These are phyloP conservation scores for Acrocyrtus sp. DNA, from an alignment of 2,888 invertebrate genomes.

Conservation along the genomic window DNA sequence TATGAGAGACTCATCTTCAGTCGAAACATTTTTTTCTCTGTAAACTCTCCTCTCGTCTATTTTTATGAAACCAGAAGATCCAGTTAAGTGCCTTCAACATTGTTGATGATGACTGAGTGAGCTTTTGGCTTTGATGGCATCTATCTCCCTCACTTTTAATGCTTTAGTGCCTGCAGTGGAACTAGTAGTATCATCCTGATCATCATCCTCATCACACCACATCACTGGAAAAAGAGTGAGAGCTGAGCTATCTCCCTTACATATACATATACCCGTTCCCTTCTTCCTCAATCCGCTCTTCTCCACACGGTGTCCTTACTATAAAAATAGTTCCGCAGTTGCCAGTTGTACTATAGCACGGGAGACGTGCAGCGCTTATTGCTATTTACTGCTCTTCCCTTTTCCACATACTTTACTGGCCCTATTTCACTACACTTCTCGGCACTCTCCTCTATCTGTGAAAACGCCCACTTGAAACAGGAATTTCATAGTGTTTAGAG, in stretches of 20 bases:
- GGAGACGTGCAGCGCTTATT: constrained; percentile 36
- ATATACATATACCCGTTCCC: not conserved
- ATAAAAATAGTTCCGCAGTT: too few relatives aligned
- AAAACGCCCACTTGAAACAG: constrained; percentile 42
- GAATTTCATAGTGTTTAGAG: constrained; percentile 22
- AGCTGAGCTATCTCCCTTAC: too few relatives aligned
- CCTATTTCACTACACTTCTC: too few relatives aligned
- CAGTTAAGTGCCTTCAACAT: constrained; percentile 50
- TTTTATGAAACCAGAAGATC: constrained; percentile 45
- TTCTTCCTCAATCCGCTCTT: too few relatives aligned
- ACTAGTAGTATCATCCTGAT: not conserved
- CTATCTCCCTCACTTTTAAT: constrained; percentile 16
- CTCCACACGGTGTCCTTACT: too few relatives aligned
- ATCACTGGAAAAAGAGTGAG: not conserved
- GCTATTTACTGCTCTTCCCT: constrained; percentile 30
- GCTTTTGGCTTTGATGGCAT: constrained; percentile 52
- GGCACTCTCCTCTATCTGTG: constrained; percentile 39
- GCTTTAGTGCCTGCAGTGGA: too few relatives aligned
- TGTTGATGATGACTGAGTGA: constrained; percentile 51
- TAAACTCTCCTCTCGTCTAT: constrained; percentile 21
- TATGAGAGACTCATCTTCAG: constrained; percentile 29
- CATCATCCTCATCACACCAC: not conserved
- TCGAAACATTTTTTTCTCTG: constrained; percentile 16
- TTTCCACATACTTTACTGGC: too few relatives aligned
- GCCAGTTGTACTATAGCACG: too few relatives aligned